Base-by-base conservation (phyloP, 2,113 vertebrate species). In the Serinus canaria region DNA sequence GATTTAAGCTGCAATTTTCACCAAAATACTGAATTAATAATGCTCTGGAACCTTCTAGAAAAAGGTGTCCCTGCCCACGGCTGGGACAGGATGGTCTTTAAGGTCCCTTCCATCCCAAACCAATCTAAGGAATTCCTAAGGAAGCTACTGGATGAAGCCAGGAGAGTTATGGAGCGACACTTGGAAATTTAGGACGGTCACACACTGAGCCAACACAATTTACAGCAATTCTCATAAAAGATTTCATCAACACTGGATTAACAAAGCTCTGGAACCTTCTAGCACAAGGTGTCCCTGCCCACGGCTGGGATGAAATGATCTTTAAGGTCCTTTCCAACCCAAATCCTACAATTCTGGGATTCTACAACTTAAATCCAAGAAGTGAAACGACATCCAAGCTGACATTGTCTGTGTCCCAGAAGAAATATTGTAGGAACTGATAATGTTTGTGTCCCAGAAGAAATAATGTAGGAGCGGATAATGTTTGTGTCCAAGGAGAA, bases 71-170 rank as follows among this genome's bases (percentile, higher is more conserved):
- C 23, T n/a, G 28, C 20, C 30, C n/a, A 31, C 3, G 46, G 69
- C 8, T 37, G 37, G 33, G 53, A 53, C 0, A 0, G 13, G 35
- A 19, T 13, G 35, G 9, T 41, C 33, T 74, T n/a, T 21, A 52
- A 50, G 27, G 60, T 24, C 6, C 13, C 7, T 52, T 44, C 60
- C 52, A 52, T 39, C 28, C 53, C 19, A 25, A 60, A 12, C 23
- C 28, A 59, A 30, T 11, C 44, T 15, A 50, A 50, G 33, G 5
- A 22, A 22, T 20, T n/a, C 52, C 19, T 11, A 17, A 47, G 44
- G 81, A 72, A 33, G 25, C 1, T 7, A 2, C 0, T 19, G 47
- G 43, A 50, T 25, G 37, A 84, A 73, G 33, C 17, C 15, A 53
- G 46, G 25, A 23, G 27, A 47, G 39, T 18, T 23, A 20, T 0